These are phyloP conservation scores for Eucidaris tribuloides DNA, from an alignment of 35 echinoderm and acorn worm species.

Conservation along the genomic window DNA sequence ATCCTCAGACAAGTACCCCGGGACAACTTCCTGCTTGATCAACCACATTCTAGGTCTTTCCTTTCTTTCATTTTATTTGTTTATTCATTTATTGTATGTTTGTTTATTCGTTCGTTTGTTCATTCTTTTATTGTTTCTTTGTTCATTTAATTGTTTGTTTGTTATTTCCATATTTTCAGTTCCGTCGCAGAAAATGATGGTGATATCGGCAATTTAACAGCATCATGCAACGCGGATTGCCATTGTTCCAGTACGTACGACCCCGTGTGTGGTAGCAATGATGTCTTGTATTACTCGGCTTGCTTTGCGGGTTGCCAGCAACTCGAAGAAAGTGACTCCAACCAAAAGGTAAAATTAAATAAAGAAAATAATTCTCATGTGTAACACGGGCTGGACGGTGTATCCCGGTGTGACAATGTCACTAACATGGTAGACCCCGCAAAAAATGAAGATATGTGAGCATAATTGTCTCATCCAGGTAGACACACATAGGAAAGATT, in stretches of 20 bases:
- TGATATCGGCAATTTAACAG: slow-evolving; percentile 33
- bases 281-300: slow-evolving; percentile 83
- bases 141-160: no score
- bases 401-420: background rate
- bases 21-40: no score
- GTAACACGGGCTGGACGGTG: background rate
- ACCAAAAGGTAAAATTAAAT: background rate
- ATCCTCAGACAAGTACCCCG: no score
- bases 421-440: background rate
- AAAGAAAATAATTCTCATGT: background rate
- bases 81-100: no score
- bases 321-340: slow-evolving; percentile 12
- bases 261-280: slow-evolving; percentile 82
- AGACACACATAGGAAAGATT: no score
- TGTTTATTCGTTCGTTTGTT: no score
- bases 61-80: no score
- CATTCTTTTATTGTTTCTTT: no score
- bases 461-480: background rate
- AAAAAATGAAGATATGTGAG: background rate
- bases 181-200: background rate
- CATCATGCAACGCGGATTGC: slow-evolving; percentile 70
- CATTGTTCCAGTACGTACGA: slow-evolving; percentile 72
- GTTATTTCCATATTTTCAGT: no score
- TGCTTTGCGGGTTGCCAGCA: slow-evolving; percentile 83
- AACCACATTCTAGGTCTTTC: no score